A percentile compares a stretch with the other conserved stretches of the same genome.
These are phyloP conservation scores for Synanthedon tipuliformis DNA, from an alignment of 2,888 invertebrate genomes.

Conservation along the genomic window DNA sequence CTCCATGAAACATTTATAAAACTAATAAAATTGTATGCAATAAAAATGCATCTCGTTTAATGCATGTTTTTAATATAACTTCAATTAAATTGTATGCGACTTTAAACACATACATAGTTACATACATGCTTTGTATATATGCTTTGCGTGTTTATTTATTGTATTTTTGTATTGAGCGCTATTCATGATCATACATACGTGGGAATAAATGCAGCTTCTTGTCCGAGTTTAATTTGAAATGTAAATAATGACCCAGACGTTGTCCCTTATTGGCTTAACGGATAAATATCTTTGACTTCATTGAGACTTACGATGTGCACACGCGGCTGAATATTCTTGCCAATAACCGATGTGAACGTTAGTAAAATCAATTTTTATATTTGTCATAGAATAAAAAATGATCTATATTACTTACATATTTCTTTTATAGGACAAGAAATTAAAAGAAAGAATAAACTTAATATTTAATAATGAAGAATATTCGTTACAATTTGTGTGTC, in stretches of 20 bases:
- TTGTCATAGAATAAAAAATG: background rate
- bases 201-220: constrained; percentile 25
- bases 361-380: constrained; percentile 8
- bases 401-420: no score
- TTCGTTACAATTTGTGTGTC: no score
- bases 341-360: background rate
- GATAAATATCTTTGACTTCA: constrained; percentile 21
- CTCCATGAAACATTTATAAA: background rate
- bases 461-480: no score
- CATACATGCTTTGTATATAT: background rate
- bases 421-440: no score
- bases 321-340: constrained; percentile 18
- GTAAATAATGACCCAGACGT: constrained; percentile 33
- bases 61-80: constrained; percentile 1
- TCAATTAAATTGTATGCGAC: constrained; percentile 5
- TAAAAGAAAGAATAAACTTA: no score
- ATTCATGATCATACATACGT: constrained; percentile 14
- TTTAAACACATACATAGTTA: constrained; percentile 2
- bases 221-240: constrained; percentile 39
- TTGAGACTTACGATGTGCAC: constrained; percentile 17
- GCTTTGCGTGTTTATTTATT: constrained; percentile 4
- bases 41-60: background rate
- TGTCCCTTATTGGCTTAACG: constrained; percentile 34
- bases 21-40: background rate
- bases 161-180: background rate